phyloP scores from a whole-genome alignment of 2,113 vertebrate species.

The Lampris incognitus region DNA sequence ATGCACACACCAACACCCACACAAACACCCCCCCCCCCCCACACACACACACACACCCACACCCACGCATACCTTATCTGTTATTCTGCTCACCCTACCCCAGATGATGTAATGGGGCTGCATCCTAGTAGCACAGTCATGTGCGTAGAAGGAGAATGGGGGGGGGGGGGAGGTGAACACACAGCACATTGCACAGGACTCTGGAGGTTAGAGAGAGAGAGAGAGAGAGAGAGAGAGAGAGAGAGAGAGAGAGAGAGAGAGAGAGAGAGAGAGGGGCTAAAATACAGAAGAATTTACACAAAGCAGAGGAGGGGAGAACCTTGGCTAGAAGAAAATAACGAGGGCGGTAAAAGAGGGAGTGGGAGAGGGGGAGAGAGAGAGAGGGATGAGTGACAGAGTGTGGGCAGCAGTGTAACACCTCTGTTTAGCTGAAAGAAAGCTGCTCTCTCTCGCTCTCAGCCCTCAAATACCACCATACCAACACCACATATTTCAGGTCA shows the following conservation, averaged over 20 bases:
- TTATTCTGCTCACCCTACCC: constrained; percentile 39
- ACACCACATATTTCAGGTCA: not conserved
- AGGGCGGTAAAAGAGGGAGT: not conserved
- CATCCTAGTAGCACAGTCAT: not conserved
- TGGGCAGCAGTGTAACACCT: not conserved
- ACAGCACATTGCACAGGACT: not conserved
- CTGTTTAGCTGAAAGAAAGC: too few relatives aligned
- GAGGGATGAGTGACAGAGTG: not conserved
- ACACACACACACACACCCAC: constrained; percentile 7
- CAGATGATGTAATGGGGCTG: constrained; percentile 80
- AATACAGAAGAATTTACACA: too few relatives aligned
- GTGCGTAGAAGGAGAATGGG: constrained; percentile 35
- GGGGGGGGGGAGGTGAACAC: constrained; percentile 13
- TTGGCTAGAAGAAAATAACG: too few relatives aligned
- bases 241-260: constrained; percentile 22
- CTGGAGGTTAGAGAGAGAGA: constrained; percentile 30
- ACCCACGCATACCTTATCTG: constrained; percentile 20
- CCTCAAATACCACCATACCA: not conserved
- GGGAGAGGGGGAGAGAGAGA: constrained; percentile 3
- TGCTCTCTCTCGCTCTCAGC: too few relatives aligned
- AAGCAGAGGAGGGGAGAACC: too few relatives aligned
- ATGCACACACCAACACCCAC: constrained; percentile 27
- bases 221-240: constrained; percentile 29
- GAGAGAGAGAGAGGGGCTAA: constrained; percentile 25
- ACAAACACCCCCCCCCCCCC: too few relatives aligned